Evolutionary conservation across 2,113 vertebrate species (phyloP), one percentile per base, ranked within the genome.

Genomic region (Scatophagus argus): DNA sequence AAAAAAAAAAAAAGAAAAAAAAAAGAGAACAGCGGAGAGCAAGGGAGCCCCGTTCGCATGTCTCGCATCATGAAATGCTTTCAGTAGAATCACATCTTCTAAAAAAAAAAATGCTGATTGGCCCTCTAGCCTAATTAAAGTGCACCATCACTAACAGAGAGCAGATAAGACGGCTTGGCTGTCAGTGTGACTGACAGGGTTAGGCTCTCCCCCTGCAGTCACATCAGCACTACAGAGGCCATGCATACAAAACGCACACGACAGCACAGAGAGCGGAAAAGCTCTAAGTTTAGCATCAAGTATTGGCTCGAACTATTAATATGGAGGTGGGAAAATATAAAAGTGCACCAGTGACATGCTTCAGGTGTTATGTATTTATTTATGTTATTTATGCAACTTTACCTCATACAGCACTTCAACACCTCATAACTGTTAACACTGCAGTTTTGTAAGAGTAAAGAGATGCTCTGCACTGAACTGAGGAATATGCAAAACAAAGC

Each of bases 171-270:
- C 77, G 78, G 89, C 83, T 58, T 77, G 85, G 84, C 89, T 87
- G 86, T 94, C 91, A 89, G 77, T 65, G 72, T 89, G 87, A 92
- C 82, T 91, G 91, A 91, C 90, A 87, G 91, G 74, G 87, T 89
- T 77, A 86, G 86, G 72, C 79, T 83, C 89, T 74, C 70, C 82
- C 85, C 83, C 89, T 74, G 75, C 87, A 89, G 88, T 88, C 88
- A 82, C 84, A 90, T 90, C 85, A 87, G 74, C 78, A 86, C 79
- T 68, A 83, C 84, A 87, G 81, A 89, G 66, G 82, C 79, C 66
- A 34, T 77, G 86, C 81, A 86, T 85, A 86, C 82, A 55, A 68
- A 89, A 76, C 82, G 69, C 74, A 81, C 84, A 87, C 34, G 62
- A 79, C 83, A 73, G 74, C 75, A 59, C 55, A 27, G 71, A 25